A percentile compares a stretch with the other conserved stretches of the same genome.
These are phyloP conservation scores for Chelonoidis abingdonii DNA, from an alignment of 2,113 vertebrate genomes.

Conservation along the genomic window DNA sequence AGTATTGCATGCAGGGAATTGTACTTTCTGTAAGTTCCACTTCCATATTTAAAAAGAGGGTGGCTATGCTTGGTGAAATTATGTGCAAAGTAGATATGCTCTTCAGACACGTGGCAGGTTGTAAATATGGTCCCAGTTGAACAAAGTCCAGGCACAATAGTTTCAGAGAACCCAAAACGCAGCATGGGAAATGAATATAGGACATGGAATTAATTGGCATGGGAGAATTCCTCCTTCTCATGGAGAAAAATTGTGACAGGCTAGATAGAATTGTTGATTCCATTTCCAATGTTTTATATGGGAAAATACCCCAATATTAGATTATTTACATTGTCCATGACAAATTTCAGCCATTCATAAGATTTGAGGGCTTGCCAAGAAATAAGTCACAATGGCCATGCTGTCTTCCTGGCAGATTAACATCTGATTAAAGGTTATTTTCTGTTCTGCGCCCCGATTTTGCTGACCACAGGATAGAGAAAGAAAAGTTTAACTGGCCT, in stretches of 20 bases:
- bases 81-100: background rate
- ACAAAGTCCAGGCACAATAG: background rate
- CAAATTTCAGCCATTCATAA: background rate
- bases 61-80: background rate
- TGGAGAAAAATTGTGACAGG: background rate
- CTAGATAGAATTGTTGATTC: background rate
- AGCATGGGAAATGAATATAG: background rate
- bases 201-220: background rate
- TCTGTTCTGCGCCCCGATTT: background rate
- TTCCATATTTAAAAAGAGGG: background rate
- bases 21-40: background rate
- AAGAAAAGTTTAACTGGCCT: background rate
- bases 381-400: background rate
- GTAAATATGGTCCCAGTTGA: background rate
- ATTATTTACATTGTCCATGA: background rate
- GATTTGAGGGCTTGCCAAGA: background rate
- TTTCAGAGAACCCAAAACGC: background rate
- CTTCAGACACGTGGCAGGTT: background rate
- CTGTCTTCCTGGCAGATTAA: background rate
- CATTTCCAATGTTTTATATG: fast-evolving
- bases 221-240: background rate
- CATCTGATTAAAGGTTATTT: background rate
- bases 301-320: background rate
- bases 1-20: background rate
- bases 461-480: background rate